These are phyloP conservation scores for Zaprionus gabonicus DNA, from an alignment of 1,140 invertebrate genomes.

Conservation along the genomic window DNA sequence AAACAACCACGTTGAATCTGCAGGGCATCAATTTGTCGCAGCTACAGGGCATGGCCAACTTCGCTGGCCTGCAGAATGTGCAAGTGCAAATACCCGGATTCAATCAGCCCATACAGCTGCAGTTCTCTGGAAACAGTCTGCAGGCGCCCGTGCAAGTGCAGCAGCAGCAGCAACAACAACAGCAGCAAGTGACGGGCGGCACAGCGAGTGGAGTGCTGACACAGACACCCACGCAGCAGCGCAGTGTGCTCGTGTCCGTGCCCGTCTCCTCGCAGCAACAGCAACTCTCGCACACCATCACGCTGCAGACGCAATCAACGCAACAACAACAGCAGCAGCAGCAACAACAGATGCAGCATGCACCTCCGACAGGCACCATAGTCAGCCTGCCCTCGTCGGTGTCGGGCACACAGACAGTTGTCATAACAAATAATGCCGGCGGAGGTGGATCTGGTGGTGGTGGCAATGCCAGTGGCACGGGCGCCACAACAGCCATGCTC, in stretches of 20 bases:
- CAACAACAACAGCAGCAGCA: slow-evolving; percentile 64
- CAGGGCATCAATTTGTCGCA: slow-evolving; percentile 92
- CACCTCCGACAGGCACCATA: slow-evolving; percentile 72
- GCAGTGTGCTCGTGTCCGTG: slow-evolving; percentile 75
- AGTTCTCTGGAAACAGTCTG: slow-evolving; percentile 86
- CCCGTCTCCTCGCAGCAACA: slow-evolving; percentile 81
- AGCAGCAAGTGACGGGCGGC: slow-evolving; percentile 39
- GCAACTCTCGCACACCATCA: slow-evolving; percentile 70
- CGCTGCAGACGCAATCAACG: slow-evolving; percentile 59
- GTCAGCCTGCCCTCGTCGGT: slow-evolving; percentile 70
- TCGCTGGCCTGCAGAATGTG: slow-evolving; percentile 92
- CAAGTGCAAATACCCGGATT: slow-evolving; percentile 91
- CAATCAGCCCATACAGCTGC: slow-evolving; percentile 91
- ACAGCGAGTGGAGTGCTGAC: slow-evolving; percentile 2
- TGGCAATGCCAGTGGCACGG: slow-evolving; percentile 46
- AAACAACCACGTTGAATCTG: slow-evolving; percentile 86
- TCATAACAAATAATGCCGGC: slow-evolving; percentile 84
- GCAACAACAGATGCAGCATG: slow-evolving; percentile 55
- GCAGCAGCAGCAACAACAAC: slow-evolving; percentile 84
- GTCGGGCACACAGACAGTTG: slow-evolving; percentile 86
- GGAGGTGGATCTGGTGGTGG: slow-evolving; percentile 30
- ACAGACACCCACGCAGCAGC: slow-evolving; percentile 54
- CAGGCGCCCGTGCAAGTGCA: slow-evolving; percentile 84
- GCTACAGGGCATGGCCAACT: slow-evolving; percentile 88
- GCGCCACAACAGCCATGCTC: slow-evolving; percentile 84